These are phyloP conservation scores for Anguilla marmorata DNA, from an alignment of 2,797 vertebrate genomes.

Conservation along the genomic window DNA sequence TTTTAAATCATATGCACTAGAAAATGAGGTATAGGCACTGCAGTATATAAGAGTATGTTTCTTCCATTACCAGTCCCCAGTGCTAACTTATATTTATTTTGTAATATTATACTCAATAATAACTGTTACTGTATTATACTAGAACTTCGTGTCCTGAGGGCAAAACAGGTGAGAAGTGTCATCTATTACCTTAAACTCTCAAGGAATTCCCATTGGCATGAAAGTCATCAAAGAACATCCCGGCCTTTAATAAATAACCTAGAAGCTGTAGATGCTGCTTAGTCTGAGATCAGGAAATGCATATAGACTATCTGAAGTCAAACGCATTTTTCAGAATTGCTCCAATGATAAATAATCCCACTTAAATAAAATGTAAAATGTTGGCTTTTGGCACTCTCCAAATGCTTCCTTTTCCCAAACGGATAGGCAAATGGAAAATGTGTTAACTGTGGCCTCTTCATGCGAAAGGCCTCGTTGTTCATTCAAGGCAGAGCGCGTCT, in stretches of 20 bases:
- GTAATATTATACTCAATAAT: neutral
- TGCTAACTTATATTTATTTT: neutral
- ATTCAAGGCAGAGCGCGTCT: conserved; percentile 55
- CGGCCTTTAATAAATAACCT: neutral
- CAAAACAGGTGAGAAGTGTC: neutral
- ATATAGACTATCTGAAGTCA: neutral
- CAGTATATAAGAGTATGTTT: neutral
- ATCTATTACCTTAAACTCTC: neutral
- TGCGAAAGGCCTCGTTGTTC: conserved; percentile 53
- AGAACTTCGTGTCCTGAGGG: neutral
- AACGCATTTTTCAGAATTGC: neutral
- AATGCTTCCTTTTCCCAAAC: conserved; percentile 33
- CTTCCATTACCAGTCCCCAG: neutral
- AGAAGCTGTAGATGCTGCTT: neutral
- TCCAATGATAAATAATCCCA: neutral
- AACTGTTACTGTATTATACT: neutral
- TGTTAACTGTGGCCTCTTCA: conserved; percentile 26
- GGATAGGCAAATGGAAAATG: conserved; percentile 49
- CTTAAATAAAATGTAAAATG: neutral
- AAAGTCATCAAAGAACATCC: neutral
- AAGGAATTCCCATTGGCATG: neutral
- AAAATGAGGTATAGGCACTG: neutral
- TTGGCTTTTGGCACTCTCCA: neutral
- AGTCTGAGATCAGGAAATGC: neutral
- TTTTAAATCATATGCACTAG: neutral